These are phyloP conservation scores for Dione juno DNA, from an alignment of 2,888 invertebrate species.

Conservation along the genomic window DNA sequence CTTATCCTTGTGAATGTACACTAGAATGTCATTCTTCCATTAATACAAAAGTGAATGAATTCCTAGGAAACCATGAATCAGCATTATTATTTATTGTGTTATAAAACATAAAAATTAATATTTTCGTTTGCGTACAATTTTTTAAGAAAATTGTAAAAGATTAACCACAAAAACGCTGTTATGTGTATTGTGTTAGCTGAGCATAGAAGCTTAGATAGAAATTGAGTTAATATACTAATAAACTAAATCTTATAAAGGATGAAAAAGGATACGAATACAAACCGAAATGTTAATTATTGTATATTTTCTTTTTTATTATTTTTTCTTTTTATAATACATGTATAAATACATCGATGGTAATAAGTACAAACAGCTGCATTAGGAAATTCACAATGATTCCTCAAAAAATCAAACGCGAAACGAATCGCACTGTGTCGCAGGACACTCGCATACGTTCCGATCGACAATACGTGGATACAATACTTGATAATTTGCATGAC, in stretches of 20 bases:
- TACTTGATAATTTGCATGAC: conserved; percentile 82
- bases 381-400: conserved; percentile 59
- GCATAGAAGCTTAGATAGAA: too few relatives aligned
- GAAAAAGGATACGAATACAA: neutral
- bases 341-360: conserved; percentile 16
- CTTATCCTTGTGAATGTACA: conserved; percentile 56
- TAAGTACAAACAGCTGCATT: conserved; percentile 64
- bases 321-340: too few relatives aligned
- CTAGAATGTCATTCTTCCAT: conserved; percentile 63
- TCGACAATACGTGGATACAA: conserved; percentile 73
- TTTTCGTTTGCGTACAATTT: neutral
- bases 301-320: too few relatives aligned
- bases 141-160: neutral
- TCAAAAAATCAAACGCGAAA: conserved; percentile 68
- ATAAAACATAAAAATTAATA: conserved; percentile 26
- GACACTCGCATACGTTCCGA: conserved; percentile 65
- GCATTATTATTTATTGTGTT: conserved; percentile 43
- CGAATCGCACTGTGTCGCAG: conserved; percentile 69
- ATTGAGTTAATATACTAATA: neutral
- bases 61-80: conserved; percentile 63
- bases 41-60: conserved; percentile 60
- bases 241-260: neutral
- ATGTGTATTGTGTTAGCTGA: neutral
- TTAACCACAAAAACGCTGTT: neutral
- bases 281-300: too few relatives aligned